phyloP scores from a whole-genome alignment of 2,888 invertebrate species.

The Microctonus aethiopoides region DNA sequence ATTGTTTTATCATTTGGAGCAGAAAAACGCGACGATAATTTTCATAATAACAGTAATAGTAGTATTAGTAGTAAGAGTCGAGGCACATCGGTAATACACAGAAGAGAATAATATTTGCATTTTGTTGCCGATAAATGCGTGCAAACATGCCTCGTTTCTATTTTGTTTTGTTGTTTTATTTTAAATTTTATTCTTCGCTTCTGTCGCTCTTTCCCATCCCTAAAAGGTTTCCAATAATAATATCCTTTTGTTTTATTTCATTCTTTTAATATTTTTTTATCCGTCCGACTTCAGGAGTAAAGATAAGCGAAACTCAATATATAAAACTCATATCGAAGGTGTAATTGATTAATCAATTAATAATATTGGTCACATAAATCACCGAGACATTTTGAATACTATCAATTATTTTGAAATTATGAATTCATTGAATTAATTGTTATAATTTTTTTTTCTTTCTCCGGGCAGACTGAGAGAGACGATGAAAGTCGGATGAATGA shows the following conservation, averaged over 20 bases:
- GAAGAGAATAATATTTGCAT: slow-evolving; percentile 4
- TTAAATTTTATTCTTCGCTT: neutral
- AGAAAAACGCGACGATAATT: neutral
- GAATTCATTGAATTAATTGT: neutral
- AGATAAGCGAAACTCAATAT: neutral
- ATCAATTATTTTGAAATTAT: neutral
- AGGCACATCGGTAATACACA: slow-evolving; percentile 20
- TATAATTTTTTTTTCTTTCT: neutral
- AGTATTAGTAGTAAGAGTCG: neutral
- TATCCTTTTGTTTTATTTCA: neutral
- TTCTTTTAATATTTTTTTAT: neutral
- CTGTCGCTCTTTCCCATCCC: neutral
- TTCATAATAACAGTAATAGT: neutral
- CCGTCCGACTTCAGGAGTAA: neutral
- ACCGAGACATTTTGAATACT: neutral
- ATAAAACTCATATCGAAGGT: neutral
- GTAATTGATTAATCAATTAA: neutral
- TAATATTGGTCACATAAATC: neutral
- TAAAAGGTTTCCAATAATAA: neutral
- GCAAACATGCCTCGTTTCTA: slow-evolving; percentile 30
- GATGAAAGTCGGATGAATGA: neutral
- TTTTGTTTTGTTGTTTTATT: slow-evolving; percentile 23
- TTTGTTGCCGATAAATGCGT: slow-evolving; percentile 16
- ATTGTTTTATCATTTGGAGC: neutral
- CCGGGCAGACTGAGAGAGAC: neutral